Conservation (phyloP, 2,113 vertebrate genomes). For the Chaetorhynchus papuensis region DNA sequence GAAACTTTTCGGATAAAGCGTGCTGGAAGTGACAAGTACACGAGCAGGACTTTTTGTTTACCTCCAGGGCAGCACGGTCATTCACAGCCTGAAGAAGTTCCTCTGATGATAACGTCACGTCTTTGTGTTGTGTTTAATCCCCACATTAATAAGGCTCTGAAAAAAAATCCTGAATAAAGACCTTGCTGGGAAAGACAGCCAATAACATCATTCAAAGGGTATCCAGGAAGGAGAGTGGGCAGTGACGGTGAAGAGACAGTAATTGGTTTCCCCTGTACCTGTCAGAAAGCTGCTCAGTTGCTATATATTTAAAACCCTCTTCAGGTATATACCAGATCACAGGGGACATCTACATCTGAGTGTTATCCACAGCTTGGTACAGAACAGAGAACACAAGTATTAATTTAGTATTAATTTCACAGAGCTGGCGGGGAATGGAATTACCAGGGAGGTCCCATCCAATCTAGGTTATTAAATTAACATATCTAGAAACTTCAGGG, state of each 20-base stretch:
- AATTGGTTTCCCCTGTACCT: slow-evolving; percentile 9
- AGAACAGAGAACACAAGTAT: neutral
- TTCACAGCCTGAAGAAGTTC: neutral
- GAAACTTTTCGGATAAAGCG: neutral
- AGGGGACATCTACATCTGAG: neutral
- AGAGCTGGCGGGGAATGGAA: neutral
- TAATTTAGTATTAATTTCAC: neutral
- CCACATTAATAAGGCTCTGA: neutral
- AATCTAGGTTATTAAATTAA: neutral
- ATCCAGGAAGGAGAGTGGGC: neutral
- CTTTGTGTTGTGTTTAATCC: neutral
- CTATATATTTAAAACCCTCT: neutral
- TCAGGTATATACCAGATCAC: neutral
- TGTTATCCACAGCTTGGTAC: neutral
- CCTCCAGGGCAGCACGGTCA: neutral
- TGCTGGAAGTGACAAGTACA: neutral
- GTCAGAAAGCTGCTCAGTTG: neutral
- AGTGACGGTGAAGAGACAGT: neutral
- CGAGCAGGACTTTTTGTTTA: neutral
- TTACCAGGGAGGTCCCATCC: neutral
- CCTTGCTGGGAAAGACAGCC: slow-evolving; percentile 3
- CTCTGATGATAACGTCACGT: neutral
- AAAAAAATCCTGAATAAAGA: slow-evolving; percentile 7
- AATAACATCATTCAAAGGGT: neutral
- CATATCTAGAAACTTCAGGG: neutral